Conservation (phyloP, 2,888 invertebrate genomes). For the Euzetes globulus region DNA sequence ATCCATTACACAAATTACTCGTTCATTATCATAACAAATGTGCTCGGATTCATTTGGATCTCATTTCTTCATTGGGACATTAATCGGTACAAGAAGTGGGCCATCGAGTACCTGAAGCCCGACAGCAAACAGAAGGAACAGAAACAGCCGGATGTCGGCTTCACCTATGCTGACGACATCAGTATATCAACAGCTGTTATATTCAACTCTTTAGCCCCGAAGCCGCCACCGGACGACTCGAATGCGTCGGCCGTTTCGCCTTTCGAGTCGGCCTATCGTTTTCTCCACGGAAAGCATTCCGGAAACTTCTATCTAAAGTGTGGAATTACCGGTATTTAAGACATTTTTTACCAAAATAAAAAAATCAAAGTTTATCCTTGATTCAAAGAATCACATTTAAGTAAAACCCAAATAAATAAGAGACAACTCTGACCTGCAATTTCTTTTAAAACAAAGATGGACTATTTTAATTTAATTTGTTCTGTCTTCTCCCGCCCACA, state of each 20-base stretch:
- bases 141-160: background rate
- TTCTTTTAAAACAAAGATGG: no score
- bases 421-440: no score
- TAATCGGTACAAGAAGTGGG: conserved; percentile 49
- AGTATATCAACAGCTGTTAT: conserved; percentile 39
- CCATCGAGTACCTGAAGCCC: conserved; percentile 35
- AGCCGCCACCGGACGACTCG: background rate
- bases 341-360: no score
- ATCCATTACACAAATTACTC: background rate
- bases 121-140: background rate
- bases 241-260: background rate
- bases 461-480: no score
- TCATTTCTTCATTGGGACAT: conserved; percentile 59
- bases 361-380: no score
- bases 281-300: conserved; percentile 56
- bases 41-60: conserved; percentile 57
- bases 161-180: conserved; percentile 32
- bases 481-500: no score
- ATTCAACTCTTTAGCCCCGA: conserved; percentile 32
- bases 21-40: conserved; percentile 49
- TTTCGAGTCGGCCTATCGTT: conserved; percentile 38
- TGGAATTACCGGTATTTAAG: conserved; percentile 59
- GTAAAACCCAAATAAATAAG: no score
- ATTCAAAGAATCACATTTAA: no score
- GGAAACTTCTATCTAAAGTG: conserved; percentile 66